These are phyloP conservation scores for Agriopis leucophaearia DNA, from an alignment of 2,888 invertebrate species.

Conservation along the genomic window DNA sequence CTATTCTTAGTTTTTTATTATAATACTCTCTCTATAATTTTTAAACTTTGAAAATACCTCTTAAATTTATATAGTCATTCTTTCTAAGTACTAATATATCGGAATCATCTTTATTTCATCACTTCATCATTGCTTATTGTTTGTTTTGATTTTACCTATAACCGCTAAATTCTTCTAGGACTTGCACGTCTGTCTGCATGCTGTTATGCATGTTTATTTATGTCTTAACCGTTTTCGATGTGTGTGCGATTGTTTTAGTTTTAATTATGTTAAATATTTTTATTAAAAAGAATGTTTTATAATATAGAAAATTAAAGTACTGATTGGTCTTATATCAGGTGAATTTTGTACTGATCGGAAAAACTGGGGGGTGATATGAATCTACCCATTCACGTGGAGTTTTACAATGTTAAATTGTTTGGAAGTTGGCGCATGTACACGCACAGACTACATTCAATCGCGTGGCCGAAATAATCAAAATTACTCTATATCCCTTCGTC, in stretches of 20 bases:
- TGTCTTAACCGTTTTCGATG: slow-evolving; percentile 6
- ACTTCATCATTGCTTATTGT: slow-evolving; percentile 74
- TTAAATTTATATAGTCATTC: background rate
- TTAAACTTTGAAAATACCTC: background rate
- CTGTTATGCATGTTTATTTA: slow-evolving; percentile 25
- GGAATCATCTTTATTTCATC: slow-evolving; percentile 35
- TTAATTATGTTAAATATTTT: background rate
- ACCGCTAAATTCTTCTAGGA: slow-evolving; percentile 56
- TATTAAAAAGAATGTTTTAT: background rate
- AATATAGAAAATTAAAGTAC: background rate
- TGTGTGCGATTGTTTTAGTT: slow-evolving; percentile 25
- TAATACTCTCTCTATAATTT: background rate
- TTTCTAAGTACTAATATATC: slow-evolving; percentile 24
- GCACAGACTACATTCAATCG: no score
- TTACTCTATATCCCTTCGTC: no score
- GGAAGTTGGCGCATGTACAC: no score
- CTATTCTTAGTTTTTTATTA: background rate
- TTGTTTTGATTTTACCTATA: slow-evolving; percentile 48
- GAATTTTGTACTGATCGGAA: no score
- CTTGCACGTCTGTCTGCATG: slow-evolving; percentile 60
- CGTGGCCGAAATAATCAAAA: no score
- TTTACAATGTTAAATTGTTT: no score
- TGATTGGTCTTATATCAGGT: background rate
- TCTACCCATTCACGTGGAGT: no score
- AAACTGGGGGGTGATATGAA: no score